Conservation (phyloP, 2,797 vertebrate genomes). For the Scolopax rusticola region DNA sequence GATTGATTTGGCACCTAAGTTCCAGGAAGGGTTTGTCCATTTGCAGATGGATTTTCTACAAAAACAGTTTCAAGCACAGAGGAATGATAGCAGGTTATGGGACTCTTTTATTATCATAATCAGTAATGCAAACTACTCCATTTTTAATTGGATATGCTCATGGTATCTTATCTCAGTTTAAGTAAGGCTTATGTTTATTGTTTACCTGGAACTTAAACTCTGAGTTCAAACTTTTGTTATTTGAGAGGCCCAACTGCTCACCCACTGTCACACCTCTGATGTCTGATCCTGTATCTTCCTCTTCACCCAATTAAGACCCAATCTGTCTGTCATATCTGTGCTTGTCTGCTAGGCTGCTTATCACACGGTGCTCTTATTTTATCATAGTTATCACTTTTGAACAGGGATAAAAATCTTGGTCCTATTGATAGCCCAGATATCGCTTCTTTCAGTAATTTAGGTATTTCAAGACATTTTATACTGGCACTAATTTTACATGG, state of each 20-base stretch:
- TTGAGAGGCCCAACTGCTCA: not conserved
- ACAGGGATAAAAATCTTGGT: not conserved
- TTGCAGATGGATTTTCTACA: not conserved
- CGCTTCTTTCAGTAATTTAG: not conserved
- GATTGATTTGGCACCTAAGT: not conserved
- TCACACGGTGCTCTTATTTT: not conserved
- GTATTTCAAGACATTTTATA: not conserved
- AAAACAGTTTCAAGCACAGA: not conserved
- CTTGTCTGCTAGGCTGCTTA: not conserved
- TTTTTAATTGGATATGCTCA: not conserved
- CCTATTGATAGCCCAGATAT: not conserved
- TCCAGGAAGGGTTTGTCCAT: not conserved
- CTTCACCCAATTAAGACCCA: not conserved
- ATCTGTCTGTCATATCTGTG: not conserved
- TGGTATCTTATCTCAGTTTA: not conserved
- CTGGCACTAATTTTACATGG: not conserved
- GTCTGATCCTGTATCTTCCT: fast-evolving
- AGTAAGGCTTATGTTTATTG: not conserved
- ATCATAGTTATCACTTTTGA: not conserved
- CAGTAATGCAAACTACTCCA: not conserved
- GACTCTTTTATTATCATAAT: not conserved
- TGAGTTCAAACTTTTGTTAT: not conserved
- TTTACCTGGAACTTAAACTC: not conserved
- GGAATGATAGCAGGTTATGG: not conserved
- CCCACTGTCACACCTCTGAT: not conserved